Evolutionary conservation across 2,888 invertebrate species (phyloP).

Genomic region (Eulithis prunata): DNA sequence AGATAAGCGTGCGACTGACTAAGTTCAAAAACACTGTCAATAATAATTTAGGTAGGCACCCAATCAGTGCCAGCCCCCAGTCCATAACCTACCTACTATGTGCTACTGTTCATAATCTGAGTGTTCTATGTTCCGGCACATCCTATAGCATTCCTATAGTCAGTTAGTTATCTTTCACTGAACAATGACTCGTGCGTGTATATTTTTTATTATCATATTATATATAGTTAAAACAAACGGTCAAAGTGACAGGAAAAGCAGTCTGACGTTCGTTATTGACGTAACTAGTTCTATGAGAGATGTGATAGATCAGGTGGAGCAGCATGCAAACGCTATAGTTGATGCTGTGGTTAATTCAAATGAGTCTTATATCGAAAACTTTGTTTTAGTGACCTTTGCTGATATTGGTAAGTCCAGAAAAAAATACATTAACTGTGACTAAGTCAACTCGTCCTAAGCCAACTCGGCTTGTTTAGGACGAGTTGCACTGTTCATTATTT

Average conservation of each 20-base stretch:
- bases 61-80: no score
- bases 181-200: slow-evolving; percentile 7
- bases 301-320: slow-evolving; percentile 47
- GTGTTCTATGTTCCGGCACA: not conserved
- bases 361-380: slow-evolving; percentile 22
- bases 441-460: no score
- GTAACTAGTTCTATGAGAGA: slow-evolving; percentile 52
- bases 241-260: slow-evolving; percentile 33
- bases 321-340: slow-evolving; percentile 7
- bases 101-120: no score
- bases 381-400: slow-evolving; percentile 24
- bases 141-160: no score
- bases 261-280: slow-evolving; percentile 58
- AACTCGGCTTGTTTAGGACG: no score
- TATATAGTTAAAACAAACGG: slow-evolving; percentile 1
- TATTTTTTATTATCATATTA: slow-evolving; percentile 8
- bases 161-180: slow-evolving; percentile 1
- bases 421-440: no score
- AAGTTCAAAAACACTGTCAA: no score
- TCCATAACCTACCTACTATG: no score
- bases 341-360: slow-evolving; percentile 11
- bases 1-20: no score
- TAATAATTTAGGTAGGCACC: no score
- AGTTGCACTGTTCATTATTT: no score
- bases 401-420: slow-evolving; percentile 23